Base-by-base conservation (phyloP, 2,113 vertebrate genomes). In the Formicarius rufipectus region DNA sequence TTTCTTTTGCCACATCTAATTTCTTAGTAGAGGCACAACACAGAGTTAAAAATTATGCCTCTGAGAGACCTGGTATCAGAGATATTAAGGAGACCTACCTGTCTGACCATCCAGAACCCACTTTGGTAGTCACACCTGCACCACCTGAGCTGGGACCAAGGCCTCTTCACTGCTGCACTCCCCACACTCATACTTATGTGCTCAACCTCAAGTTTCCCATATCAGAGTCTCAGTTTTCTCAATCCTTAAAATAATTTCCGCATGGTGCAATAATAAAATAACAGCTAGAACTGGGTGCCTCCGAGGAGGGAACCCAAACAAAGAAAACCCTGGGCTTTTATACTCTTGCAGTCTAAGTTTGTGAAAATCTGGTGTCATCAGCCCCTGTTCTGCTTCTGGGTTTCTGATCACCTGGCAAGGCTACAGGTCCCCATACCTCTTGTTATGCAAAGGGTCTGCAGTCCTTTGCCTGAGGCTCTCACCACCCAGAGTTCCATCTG, bases 131-230 rank as follows among this genome's bases (percentile, higher is more conserved):
- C 24, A n/a, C 52, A 35, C 2, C 6, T 15, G 7, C 28, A n/a
- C 8, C 4, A 20, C 18, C 14, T 16, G 11, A 35, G 30, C 14
- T 55, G 24, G 25, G 21, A 55, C 11, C 0, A 2, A 49, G 17
- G 8, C 2, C 9, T 19, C 24, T 30, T 30, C 0, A 0, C 53
- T 47, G 9, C 10, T 68, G 18, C 69, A 45, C 4, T 3, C 9
- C 28, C 6, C 6, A 22, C 30, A 27, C n/a, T 76, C 33, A 35
- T 14, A 50, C 33, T 31, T 30, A 23, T 7, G 1, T 1, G 17
- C 24, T 49, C 17, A 14, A 35, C 25, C 21, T 25, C 63, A 37
- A 4, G 11, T 62, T 55, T 63, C 12, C 14, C 31, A 20, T 1
- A 35, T 35, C 21, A 49, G 17, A 9, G 11, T 62, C 17, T 55